phyloP scores from a whole-genome alignment of 2,797 vertebrate species.

The Danio jaintianensis region DNA sequence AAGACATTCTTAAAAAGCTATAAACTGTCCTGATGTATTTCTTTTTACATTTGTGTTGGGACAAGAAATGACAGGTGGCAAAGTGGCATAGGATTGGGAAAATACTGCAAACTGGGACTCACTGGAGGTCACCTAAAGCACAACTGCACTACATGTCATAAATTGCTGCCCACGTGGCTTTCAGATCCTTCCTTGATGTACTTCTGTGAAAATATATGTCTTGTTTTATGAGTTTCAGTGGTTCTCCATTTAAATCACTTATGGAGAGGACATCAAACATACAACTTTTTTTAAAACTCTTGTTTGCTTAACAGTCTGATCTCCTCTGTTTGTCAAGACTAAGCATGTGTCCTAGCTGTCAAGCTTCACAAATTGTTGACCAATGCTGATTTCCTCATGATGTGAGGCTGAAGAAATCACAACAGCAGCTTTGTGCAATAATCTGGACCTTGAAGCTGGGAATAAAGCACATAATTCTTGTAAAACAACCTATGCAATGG shows the following conservation, averaged over 20 bases:
- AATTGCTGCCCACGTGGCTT: not conserved
- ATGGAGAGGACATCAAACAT: not conserved
- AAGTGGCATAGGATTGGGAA: not conserved
- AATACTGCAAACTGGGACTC: not conserved
- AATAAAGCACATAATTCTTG: not conserved
- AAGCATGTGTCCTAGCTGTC: not conserved
- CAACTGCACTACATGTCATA: not conserved
- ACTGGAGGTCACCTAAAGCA: not conserved
- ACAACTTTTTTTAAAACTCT: not conserved
- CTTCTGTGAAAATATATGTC: constrained; percentile 19
- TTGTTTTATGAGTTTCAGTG: constrained; percentile 16
- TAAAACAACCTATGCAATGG: constrained; percentile 42
- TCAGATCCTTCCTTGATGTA: constrained; percentile 25
- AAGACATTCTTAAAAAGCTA: constrained; percentile 62
- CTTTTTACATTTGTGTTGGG: not conserved
- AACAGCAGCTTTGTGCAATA: constrained; percentile 29
- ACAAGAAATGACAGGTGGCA: not conserved
- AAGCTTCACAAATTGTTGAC: not conserved
- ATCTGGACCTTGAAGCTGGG: constrained; percentile 10
- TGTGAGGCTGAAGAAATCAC: not conserved
- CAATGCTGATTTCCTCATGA: not conserved
- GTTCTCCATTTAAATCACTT: not conserved
- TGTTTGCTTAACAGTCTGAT: not conserved
- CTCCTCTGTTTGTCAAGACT: constrained; percentile 4
- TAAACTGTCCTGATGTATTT: constrained; percentile 43